Evolutionary conservation across 2,797 vertebrate species (phyloP).

Genomic region (Characodon lateralis): DNA sequence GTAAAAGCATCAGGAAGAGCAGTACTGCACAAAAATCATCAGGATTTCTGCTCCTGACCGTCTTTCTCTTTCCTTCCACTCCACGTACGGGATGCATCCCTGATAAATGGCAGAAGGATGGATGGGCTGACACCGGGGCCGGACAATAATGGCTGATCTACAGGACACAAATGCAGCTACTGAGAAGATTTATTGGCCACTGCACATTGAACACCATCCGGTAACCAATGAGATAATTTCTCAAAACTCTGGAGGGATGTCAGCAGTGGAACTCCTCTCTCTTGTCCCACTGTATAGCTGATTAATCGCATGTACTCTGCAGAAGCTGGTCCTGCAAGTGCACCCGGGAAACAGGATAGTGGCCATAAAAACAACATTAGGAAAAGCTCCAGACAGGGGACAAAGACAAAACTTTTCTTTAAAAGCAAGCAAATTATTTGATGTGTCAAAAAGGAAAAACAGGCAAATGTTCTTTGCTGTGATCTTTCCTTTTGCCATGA

Average conservation of each 20-base stretch:
- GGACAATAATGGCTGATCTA: conserved; percentile 99
- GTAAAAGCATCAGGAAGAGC: background rate
- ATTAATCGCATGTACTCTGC: conserved; percentile 94
- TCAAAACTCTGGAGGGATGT: conserved; percentile 82
- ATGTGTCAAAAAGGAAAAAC: background rate
- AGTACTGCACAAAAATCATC: conserved; percentile 23
- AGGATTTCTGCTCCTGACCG: conserved; percentile 11
- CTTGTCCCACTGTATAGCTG: conserved; percentile 84
- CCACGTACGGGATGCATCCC: conserved; percentile 85
- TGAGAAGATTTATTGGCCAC: conserved; percentile 90
- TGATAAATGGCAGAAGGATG: conserved; percentile 97
- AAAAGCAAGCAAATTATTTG: conserved; percentile 7
- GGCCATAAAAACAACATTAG: conserved; percentile 80
- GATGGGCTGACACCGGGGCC: conserved; percentile 95
- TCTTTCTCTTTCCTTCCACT: conserved; percentile 40
- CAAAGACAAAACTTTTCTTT: conserved; percentile 50
- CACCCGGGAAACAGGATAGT: conserved; percentile 86
- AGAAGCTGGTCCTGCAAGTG: conserved; percentile 90
- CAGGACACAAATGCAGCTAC: conserved; percentile 95
- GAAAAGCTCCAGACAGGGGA: conserved; percentile 81
- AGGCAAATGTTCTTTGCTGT: no score
- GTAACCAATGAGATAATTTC: conserved; percentile 95
- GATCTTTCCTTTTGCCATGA: background rate
- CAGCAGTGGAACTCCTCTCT: conserved; percentile 50
- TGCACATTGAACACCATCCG: conserved; percentile 87